Base-by-base conservation (phyloP, 2,888 invertebrate species). In the Tortricodes alternella region DNA sequence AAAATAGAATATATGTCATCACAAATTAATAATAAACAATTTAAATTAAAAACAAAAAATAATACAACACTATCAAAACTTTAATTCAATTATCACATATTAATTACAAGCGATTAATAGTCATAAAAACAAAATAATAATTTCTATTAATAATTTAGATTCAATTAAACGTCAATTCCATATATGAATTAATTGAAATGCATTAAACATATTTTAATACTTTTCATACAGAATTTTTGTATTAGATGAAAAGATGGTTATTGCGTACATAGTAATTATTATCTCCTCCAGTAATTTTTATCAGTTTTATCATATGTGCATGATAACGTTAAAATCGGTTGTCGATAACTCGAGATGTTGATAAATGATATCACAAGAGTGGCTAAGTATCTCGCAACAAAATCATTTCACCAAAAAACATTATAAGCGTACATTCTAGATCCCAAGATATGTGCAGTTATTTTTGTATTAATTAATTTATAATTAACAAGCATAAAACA, bases 271-370 rank as follows among this genome's bases (percentile, higher is more conserved):
- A 27, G n/a, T n/a, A n/a, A n/a, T n/a, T n/a, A n/a, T 53, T 53
- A 53, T 53, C 38, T 16, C 11, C 21, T 35, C 13, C 19, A 29
- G 58, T 55, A 60, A 60, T 61, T 61, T 65, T 66, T 67, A 70
- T 71, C 68, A 43, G 56, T 21, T 57, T 66, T 64, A 69, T 71
- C 69, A 62, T 43, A 57, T 60, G 60, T 61, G 61, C 62, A 60
- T 62, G 72, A 74, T 76, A 71, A 68, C 49, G 66, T 64, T 67
- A 65, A 73, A 72, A 69, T 68, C 46, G 18, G 59, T 41, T 68
- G 67, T 61, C 62, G 69, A 70, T 68, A 66, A 46, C 56, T 60
- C 51, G 53, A 67, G 70, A 73, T 68, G 62, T 24, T 50, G 64
- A 69, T 71, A 69, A 61, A 53, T 39, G 49, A 57, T 56, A 58